Evolutionary conservation across 2,797 vertebrate species (phyloP), one percentile per base, ranked within the genome.

Genomic region (Labroides dimidiatus): DNA sequence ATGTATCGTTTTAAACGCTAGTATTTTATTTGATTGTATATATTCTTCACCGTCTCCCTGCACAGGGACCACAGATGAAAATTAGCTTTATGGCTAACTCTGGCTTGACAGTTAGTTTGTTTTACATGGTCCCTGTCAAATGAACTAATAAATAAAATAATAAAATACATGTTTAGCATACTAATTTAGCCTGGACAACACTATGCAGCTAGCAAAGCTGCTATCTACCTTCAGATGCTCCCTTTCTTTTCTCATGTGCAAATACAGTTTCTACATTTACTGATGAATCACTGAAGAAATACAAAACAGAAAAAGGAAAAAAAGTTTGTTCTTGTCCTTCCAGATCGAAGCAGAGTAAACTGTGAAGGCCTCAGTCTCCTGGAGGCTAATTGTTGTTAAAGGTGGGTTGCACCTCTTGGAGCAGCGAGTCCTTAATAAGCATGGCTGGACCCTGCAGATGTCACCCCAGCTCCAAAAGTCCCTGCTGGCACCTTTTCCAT

Each of bases 301-400:
- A 33, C 8, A 27, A 54, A 6, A 33, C 30, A 8, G 30, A 33
- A 8, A 54, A 62, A 53, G 8, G 30, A 33, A 8, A 54, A 62
- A 53, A 72, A 58, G 48, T 63, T 6, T 0, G 39, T 75, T 49
- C 72, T 78, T 61, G 63, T 75, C 23, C 0, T 48, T 62, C 53
- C 75, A 57, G 56, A 75, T 73, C 60, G 57, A 72, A 59, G 57
- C 23, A 60, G 51, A 41, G 42, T 33, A 57, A 61, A 72, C 69
- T 42, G 17, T 52, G 58, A 48, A 56, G 53, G 49, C 45, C 47
- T 45, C 57, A 44, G 42, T 47, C 42, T 65, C 21, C 36, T 52
- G 47, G 27, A 50, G 69, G 69, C 69, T 84, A 81, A 89, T 84
- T 89, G 78, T 56, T 84, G 80, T 84, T 78, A 84, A 82, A 80